These are phyloP conservation scores for Odontomyia ornata DNA, from an alignment of 2,888 invertebrate genomes.

Conservation along the genomic window DNA sequence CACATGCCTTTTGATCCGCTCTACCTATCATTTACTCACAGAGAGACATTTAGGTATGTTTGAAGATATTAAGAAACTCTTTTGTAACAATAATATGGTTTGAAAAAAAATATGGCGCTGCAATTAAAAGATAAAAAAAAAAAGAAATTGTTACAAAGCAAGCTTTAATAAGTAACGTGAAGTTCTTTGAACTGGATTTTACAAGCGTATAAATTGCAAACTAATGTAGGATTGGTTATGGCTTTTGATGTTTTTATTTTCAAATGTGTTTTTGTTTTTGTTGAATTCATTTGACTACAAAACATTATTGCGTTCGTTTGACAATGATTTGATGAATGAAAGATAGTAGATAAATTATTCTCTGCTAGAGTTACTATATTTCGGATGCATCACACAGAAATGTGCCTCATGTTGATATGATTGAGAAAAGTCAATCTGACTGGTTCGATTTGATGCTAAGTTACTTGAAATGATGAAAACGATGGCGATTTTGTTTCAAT, in stretches of 20 bases:
- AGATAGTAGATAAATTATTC: background rate
- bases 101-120: conserved; percentile 23
- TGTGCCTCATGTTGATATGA: background rate
- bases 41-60: conserved; percentile 54
- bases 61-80: conserved; percentile 37
- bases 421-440: background rate
- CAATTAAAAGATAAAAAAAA: background rate
- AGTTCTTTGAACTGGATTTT: background rate
- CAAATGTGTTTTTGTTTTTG: conserved; percentile 22
- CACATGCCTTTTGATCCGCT: conserved; percentile 42
- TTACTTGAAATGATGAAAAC: background rate
- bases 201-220: conserved; percentile 1
- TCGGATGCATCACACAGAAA: background rate
- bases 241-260: conserved; percentile 36
- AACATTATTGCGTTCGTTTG: background rate
- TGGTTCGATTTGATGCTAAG: background rate
- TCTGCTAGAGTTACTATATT: background rate
- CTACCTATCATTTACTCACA: conserved; percentile 48
- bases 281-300: background rate
- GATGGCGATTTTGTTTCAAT: background rate
- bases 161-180: background rate
- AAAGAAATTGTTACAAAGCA: background rate
- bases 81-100: conserved; percentile 22
- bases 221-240: conserved; percentile 29
- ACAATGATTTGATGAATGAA: conserved; percentile 9